Base-by-base conservation (phyloP, 1,140 invertebrate species). In the Drosophila auraria region DNA sequence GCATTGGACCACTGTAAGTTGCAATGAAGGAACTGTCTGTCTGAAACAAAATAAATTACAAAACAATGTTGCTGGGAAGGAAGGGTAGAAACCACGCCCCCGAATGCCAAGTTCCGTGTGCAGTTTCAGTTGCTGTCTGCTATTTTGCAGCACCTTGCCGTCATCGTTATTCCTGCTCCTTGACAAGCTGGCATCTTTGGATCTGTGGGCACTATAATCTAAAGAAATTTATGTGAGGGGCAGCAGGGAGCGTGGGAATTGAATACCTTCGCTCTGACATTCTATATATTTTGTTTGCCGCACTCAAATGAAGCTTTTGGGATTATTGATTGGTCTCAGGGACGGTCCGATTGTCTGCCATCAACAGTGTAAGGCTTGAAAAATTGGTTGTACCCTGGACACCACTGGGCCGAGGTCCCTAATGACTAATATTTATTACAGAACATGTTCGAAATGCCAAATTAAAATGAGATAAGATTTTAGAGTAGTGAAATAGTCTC, bases 31-130 rank as follows among this genome's bases (percentile, higher is more conserved):
- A 87, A 82, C 84, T 90, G 84, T 90, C 84, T 90, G 84, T 84
- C 84, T 81, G 62, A 84, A 89, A 87, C 75, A 84, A 89, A 89
- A 89, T 90, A 89, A 89, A 90, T 89, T 90, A 89, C 84, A 81
- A 90, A 89, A 89, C 84, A 90, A 90, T 90, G 84, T 79, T 79
- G 74, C 66, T 50, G 60, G 14, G 44, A 20, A 14, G 9, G 20
- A 25, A 0, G 33, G 36, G 7, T 6, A n/a, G 2, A 8, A 14
- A 30, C 44, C 42, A 50, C 72, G 44, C 33, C 54, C 27, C 61
- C 15, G 23, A 57, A 59, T 76, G 47, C 49, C 74, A 56, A 77
- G 60, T 68, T 60, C 44, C 50, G 54, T 70, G 45, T 72, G 53
- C 76, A 79, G 50, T 79, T 79, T 71, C 53, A 63, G 42, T 57